A percentile compares a stretch with the other conserved stretches of the same genome.
phyloP scores from a whole-genome alignment of 1,140 invertebrate species.

The Chironomus striatipennis region DNA sequence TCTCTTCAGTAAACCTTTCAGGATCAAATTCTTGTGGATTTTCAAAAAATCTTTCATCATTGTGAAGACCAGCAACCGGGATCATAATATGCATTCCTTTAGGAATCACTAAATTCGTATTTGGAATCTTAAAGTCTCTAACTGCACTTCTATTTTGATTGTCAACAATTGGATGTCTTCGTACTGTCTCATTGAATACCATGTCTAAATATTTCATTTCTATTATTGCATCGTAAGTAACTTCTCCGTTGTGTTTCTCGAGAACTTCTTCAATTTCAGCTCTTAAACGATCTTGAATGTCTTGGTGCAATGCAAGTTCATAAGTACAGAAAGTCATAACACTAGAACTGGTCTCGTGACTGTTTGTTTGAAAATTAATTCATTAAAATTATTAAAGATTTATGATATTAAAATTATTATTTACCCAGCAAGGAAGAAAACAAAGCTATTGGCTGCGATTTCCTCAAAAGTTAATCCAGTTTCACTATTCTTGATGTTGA shows the following conservation, averaged over 20 bases:
- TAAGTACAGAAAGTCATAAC: constrained; percentile 50
- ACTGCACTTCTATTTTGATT: neutral
- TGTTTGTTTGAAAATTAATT: neutral
- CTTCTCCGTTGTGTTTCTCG: constrained; percentile 41
- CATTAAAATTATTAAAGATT: too few species aligned
- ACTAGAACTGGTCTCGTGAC: constrained; percentile 55
- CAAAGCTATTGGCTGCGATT: neutral
- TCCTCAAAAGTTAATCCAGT: neutral
- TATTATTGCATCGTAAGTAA: constrained; percentile 51
- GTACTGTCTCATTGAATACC: constrained; percentile 45
- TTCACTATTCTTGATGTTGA: constrained; percentile 30
- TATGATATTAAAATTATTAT: too few species aligned
- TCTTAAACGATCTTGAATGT: constrained; percentile 52
- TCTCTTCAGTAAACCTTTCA: constrained; percentile 29
- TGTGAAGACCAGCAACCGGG: neutral
- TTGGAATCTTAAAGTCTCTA: neutral
- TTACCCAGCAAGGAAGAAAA: neutral
- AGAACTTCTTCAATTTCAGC: constrained; percentile 49
- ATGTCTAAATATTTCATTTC: constrained; percentile 54
- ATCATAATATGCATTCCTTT: neutral
- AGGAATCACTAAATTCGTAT: neutral
- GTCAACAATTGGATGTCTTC: constrained; percentile 41
- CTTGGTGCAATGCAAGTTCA: constrained; percentile 50
- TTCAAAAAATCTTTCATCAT: constrained; percentile 36
- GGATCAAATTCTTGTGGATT: constrained; percentile 30